These are phyloP conservation scores for Acrobasis consociella DNA, from an alignment of 2,888 invertebrate genomes.

Conservation along the genomic window DNA sequence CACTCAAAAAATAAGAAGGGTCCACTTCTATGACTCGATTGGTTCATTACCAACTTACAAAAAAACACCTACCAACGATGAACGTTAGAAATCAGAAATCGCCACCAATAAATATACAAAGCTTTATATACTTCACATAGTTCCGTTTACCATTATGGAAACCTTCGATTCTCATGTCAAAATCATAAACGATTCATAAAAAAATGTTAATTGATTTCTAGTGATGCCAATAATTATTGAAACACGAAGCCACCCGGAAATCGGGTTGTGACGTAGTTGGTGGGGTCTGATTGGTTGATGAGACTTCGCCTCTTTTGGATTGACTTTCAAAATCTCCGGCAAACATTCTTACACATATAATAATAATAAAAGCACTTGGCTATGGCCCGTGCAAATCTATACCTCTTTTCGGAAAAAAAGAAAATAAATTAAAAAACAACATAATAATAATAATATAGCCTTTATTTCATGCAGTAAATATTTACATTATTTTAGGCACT, in stretches of 20 bases:
- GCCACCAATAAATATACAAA: background rate
- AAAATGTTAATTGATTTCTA: constrained; percentile 56
- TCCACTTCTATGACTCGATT: no score
- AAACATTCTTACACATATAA: no score
- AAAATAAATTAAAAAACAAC: no score
- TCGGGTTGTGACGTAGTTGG: background rate
- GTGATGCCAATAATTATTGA: constrained; percentile 48
- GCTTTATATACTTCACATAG: constrained; percentile 37
- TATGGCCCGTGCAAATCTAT: no score
- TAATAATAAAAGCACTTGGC: no score
- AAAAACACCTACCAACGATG: background rate
- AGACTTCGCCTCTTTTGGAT: background rate
- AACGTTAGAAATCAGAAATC: constrained; percentile 18
- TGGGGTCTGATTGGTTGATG: background rate
- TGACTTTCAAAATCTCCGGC: no score
- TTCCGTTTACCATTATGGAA: constrained; percentile 46
- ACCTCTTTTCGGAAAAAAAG: no score
- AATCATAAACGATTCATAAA: constrained; percentile 46
- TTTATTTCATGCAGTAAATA: no score
- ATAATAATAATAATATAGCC: no score
- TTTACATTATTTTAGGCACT: no score
- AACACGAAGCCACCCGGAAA: constrained; percentile 28
- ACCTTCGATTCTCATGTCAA: constrained; percentile 48
- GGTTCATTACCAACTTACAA: background rate
- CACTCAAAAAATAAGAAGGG: no score